These are phyloP conservation scores for Desmophyllum pertusum DNA, from an alignment of 92 coral and sea anemone species.

Conservation along the genomic window DNA sequence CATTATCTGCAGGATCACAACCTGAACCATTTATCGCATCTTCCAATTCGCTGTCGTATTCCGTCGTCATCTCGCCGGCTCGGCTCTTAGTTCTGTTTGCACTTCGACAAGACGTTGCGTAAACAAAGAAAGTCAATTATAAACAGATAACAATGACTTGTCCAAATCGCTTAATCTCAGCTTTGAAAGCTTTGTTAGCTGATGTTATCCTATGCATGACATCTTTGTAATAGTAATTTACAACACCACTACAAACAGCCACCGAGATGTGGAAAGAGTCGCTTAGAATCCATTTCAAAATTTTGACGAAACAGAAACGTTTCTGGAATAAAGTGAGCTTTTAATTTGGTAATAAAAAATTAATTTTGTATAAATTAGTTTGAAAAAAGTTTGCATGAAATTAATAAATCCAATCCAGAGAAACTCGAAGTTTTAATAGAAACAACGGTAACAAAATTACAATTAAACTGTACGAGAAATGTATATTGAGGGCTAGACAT, in stretches of 20 bases:
- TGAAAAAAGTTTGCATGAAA: no score
- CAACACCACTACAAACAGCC: neutral
- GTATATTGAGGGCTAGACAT: no score
- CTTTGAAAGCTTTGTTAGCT: conserved; percentile 3
- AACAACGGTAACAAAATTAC: no score
- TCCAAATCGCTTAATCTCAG: conserved; percentile 27
- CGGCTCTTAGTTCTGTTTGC: neutral
- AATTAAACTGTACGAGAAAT: no score
- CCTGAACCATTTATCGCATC: neutral
- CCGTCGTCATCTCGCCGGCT: conserved; percentile 13
- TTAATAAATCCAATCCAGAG: no score
- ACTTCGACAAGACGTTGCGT: neutral
- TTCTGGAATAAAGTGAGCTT: neutral
- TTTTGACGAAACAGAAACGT: neutral
- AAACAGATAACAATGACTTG: conserved; percentile 28
- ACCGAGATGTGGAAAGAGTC: neutral
- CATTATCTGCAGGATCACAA: neutral
- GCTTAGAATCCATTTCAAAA: neutral
- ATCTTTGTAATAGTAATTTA: neutral
- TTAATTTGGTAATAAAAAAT: neutral
- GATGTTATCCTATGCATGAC: neutral
- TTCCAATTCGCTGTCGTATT: conserved; percentile 1
- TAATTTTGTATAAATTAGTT: neutral
- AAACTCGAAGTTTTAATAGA: no score
- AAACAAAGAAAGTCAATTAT: conserved; percentile 12